Conservation (phyloP, 2,797 vertebrate species). For the Myotis pilosus region DNA sequence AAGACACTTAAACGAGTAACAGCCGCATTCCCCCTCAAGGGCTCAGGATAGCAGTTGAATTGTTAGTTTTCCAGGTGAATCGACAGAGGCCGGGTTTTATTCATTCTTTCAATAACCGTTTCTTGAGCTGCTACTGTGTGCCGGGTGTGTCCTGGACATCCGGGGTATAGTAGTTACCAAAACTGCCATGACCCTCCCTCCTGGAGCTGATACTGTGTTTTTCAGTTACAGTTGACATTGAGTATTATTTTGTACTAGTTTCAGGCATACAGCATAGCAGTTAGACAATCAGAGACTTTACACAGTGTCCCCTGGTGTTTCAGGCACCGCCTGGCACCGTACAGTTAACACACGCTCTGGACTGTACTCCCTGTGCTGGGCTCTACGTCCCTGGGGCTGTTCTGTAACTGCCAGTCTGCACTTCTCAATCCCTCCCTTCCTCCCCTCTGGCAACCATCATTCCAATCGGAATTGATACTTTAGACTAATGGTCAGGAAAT, state of each 20-base stretch:
- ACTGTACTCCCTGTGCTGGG: neutral
- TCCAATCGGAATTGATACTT: neutral
- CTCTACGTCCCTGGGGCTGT: neutral
- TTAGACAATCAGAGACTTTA: neutral
- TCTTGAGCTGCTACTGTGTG: neutral
- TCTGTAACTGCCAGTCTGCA: too few relatives aligned
- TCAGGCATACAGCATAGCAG: neutral
- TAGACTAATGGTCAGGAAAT: neutral
- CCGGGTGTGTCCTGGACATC: neutral
- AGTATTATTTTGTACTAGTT: neutral
- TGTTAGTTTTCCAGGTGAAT: neutral
- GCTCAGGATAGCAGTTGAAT: neutral
- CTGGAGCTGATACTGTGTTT: neutral
- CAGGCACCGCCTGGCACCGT: neutral
- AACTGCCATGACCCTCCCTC: neutral
- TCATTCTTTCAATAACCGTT: neutral
- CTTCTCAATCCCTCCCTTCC: neutral
- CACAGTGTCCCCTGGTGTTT: neutral
- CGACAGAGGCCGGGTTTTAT: neutral
- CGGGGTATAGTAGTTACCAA: neutral
- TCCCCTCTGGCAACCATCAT: neutral
- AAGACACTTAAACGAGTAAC: slow-evolving; percentile 18
- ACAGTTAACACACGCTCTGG: neutral
- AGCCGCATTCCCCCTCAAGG: neutral
- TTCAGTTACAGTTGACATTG: neutral